Percentiles rank a stretch among this genome's conserved stretches.
phyloP scores from a whole-genome alignment of 1,140 invertebrate genomes.

The Brachionus rotundiformis region DNA sequence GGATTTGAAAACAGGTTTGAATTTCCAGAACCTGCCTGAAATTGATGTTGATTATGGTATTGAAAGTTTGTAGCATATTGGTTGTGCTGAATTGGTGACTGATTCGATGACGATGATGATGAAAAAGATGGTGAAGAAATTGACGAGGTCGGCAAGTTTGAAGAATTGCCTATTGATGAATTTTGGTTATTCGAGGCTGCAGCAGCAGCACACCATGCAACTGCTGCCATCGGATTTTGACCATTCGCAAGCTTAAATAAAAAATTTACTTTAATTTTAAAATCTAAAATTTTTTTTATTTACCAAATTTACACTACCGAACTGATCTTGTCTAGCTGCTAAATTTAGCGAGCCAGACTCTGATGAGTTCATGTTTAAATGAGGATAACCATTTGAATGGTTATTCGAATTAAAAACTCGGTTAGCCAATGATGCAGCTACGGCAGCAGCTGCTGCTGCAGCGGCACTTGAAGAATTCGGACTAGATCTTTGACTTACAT shows the following conservation, averaged over 20 bases:
- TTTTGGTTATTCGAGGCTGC: constrained; percentile 21
- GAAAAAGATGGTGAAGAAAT: constrained; percentile 14
- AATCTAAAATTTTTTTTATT: not conserved
- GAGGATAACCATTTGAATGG: not conserved
- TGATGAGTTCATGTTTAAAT: constrained; percentile 25
- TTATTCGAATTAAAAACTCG: constrained; percentile 53
- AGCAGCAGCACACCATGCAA: constrained; percentile 34
- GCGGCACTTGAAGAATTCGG: constrained; percentile 58
- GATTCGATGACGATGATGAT: constrained; percentile 15
- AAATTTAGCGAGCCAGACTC: not conserved
- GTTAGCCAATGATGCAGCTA: constrained; percentile 56
- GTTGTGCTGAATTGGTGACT: not conserved
- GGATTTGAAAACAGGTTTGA: constrained; percentile 19
- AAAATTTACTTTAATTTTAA: not conserved
- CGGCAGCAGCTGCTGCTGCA: constrained; percentile 54
- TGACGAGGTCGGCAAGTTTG: not conserved
- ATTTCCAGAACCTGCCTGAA: not conserved
- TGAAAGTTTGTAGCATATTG: constrained; percentile 24
- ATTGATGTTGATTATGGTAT: constrained; percentile 14
- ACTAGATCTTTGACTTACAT: constrained; percentile 30
- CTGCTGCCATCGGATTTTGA: constrained; percentile 42
- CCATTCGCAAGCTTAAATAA: constrained; percentile 3
- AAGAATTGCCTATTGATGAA: not conserved
- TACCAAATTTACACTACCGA: constrained; percentile 43
- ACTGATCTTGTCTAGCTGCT: constrained; percentile 25